A percentile compares a stretch with the other conserved stretches of the same genome.
Evolutionary conservation across 2,113 vertebrate genomes (phyloP).

Genomic region (Ginglymostoma cirratum): DNA sequence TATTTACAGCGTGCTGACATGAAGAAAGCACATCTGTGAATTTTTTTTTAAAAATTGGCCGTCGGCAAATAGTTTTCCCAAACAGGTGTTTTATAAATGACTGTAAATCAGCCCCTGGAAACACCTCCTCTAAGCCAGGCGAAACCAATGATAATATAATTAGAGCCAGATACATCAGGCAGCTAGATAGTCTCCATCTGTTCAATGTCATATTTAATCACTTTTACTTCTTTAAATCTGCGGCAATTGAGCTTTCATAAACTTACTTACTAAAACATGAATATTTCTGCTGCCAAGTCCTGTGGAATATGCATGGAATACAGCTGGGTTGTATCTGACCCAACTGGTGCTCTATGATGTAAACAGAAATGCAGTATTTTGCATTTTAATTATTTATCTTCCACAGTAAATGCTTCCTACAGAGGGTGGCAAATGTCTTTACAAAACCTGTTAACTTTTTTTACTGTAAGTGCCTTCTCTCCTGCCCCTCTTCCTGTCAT

Average conservation of each 20-base stretch:
- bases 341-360: conserved; percentile 32
- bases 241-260: conserved; percentile 70
- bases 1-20: conserved; percentile 35
- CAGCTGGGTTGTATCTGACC: conserved; percentile 39
- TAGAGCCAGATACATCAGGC: conserved; percentile 93
- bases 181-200: conserved; percentile 90
- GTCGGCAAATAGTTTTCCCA: conserved; percentile 86
- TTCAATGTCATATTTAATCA: conserved; percentile 81
- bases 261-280: conserved; percentile 63
- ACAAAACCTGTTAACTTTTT: conserved; percentile 26
- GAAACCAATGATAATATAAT: conserved; percentile 92
- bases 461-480: not conserved
- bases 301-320: conserved; percentile 45
- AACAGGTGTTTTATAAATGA: conserved; percentile 99
- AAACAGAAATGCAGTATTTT: conserved; percentile 33
- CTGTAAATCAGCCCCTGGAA: conserved; percentile 98
- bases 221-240: conserved; percentile 69
- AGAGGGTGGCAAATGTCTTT: conserved; percentile 6
- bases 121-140: conserved; percentile 87
- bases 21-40: conserved; percentile 66
- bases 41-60: conserved; percentile 59
- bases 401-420: not conserved
- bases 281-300: conserved; percentile 56
- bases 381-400: conserved; percentile 32
- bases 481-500: not conserved